Conservation (phyloP, 2,888 invertebrate species). For the Drosophila subsilvestris region DNA sequence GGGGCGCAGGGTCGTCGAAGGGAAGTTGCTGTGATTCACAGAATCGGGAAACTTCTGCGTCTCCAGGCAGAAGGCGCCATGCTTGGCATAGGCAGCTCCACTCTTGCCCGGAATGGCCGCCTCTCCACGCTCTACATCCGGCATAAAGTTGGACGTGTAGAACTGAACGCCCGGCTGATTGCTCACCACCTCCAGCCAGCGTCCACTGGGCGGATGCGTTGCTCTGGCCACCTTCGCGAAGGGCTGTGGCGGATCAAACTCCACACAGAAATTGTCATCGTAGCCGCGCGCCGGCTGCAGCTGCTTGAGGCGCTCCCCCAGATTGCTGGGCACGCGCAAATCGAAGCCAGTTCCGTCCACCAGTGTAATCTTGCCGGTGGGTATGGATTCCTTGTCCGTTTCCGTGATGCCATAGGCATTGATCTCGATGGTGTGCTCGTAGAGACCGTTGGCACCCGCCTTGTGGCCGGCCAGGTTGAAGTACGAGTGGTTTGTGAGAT, state of each 20-base stretch:
- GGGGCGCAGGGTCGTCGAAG: slow-evolving; percentile 89
- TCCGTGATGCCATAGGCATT: slow-evolving; percentile 91
- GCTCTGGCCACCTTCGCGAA: slow-evolving; percentile 88
- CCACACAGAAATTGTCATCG: slow-evolving; percentile 92
- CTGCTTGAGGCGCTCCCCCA: slow-evolving; percentile 88
- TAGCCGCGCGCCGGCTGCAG: slow-evolving; percentile 89
- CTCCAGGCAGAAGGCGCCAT: slow-evolving; percentile 94
- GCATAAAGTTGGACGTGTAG: slow-evolving; percentile 92
- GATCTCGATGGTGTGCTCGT: slow-evolving; percentile 89
- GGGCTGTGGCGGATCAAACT: slow-evolving; percentile 49
- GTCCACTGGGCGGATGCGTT: slow-evolving; percentile 88
- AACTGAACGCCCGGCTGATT: slow-evolving; percentile 96
- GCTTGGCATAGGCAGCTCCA: slow-evolving; percentile 88
- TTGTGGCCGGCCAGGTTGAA: slow-evolving; percentile 97
- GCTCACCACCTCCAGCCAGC: slow-evolving; percentile 91
- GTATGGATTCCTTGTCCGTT: slow-evolving; percentile 88
- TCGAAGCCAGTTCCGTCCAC: slow-evolving; percentile 91
- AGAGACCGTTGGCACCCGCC: slow-evolving; percentile 87
- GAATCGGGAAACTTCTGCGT: slow-evolving; percentile 97
- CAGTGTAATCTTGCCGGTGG: slow-evolving; percentile 88
- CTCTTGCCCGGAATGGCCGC: slow-evolving; percentile 88
- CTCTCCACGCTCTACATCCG: slow-evolving; percentile 85
- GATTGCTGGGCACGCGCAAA: slow-evolving; percentile 87
- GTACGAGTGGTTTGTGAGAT: slow-evolving; percentile 94
- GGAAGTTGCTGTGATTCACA: slow-evolving; percentile 93